Base-by-base conservation (phyloP, 2,113 vertebrate species). In the Poecile atricapillus region DNA sequence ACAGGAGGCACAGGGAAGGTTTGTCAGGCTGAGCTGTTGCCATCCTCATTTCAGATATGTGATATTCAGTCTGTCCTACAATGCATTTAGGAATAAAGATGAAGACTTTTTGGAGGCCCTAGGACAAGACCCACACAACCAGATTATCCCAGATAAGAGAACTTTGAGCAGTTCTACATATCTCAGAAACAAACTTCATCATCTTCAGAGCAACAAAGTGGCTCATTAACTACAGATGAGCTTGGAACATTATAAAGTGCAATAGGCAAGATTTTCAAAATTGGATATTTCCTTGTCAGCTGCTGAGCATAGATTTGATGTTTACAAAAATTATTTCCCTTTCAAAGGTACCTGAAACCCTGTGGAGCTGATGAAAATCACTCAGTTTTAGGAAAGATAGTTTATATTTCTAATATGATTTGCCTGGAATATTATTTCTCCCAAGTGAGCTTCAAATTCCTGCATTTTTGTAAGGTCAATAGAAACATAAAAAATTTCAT, bases 21-120 rank as follows among this genome's bases (percentile, higher is more conserved):
- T 50, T 60, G 20, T 1, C 39, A 80, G 62, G 50, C 37, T 79
- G 27, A 62, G 62, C 13, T 37, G 5, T 37, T 88, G 49, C 53
- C 78, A n/a, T 20, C 21, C 19, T 92, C 25, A 10, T 80, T 88
- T 88, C 83, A 69, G 41, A 24, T 17, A 19, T 8, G 4, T 0
- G 0, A 71, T 27, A 55, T n/a, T n/a, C 59, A 76, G 4, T 16
- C 30, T 0, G 1, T 62, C n/a, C 17, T 39, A 43, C 39, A 69
- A 67, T 3, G 6, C 9, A 19, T 35, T 68, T 59, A 44, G 31
- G 16, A 93, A 33, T 41, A 68, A 63, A 3, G 11, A 64, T 56
- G 53, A 83, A 56, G 44, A 41, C 9, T 83, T 77, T 21, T 4
- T 30, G 18, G 23, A 23, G 37, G 8, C 63, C 67, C 53, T 83